A percentile compares a stretch with the other conserved stretches of the same genome.
Evolutionary conservation across 2,888 invertebrate genomes (phyloP).

Genomic region (Sarcophaga subvicina): DNA sequence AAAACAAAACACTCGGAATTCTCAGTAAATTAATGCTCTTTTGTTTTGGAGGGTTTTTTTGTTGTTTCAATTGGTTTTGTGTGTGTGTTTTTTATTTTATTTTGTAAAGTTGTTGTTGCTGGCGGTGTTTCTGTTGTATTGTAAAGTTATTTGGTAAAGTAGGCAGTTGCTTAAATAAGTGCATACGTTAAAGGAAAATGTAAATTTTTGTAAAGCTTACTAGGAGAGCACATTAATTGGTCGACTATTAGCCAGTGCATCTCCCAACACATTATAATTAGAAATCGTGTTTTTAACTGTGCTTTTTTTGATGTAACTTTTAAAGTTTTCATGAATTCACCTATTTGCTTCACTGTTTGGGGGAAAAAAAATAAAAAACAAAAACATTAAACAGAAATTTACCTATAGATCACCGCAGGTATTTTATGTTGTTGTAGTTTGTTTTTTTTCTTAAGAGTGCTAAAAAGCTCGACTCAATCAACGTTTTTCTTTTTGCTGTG

Average conservation of each 20-base stretch:
- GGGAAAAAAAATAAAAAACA: neutral
- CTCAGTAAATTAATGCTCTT: conserved; percentile 59
- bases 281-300: too few species aligned
- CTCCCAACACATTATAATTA: too few species aligned
- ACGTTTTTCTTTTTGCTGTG: conserved; percentile 19
- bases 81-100: conserved; percentile 4
- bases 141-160: conserved; percentile 38
- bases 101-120: conserved; percentile 22
- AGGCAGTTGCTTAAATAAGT: neutral
- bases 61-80: conserved; percentile 7
- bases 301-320: too few species aligned
- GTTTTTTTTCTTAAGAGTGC: conserved; percentile 56
- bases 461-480: conserved; percentile 66
- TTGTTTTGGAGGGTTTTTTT: conserved; percentile 57
- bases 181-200: neutral
- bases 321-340: neutral
- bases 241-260: too few species aligned
- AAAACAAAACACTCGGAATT: conserved; percentile 40
- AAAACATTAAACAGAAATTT: conserved; percentile 42
- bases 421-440: conserved; percentile 36
- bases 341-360: conserved; percentile 5
- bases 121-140: conserved; percentile 39
- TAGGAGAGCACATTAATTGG: too few species aligned
- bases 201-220: neutral
- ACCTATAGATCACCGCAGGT: conserved; percentile 27